These are phyloP conservation scores for Varecia variegata DNA, from an alignment of 2,797 vertebrate genomes.

Conservation along the genomic window DNA sequence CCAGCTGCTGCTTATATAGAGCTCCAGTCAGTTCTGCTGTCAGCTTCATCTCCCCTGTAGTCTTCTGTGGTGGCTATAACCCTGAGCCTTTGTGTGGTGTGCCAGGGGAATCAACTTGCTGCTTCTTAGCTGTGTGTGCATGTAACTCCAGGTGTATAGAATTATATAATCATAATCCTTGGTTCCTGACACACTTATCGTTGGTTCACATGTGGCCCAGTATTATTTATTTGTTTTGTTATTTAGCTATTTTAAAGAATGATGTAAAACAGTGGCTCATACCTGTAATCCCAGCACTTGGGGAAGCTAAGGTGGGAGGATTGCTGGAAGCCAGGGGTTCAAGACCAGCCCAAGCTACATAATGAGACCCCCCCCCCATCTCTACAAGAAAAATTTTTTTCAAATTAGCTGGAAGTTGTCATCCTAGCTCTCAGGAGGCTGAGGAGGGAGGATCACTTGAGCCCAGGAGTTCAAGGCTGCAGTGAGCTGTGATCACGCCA, in stretches of 20 bases:
- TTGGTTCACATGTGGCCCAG: background rate
- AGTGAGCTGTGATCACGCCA: no score
- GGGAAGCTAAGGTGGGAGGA: background rate
- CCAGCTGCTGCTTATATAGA: background rate
- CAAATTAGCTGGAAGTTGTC: no score
- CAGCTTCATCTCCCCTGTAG: background rate
- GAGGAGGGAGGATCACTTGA: no score
- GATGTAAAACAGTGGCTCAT: background rate
- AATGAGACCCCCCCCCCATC: no score
- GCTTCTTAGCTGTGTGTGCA: background rate
- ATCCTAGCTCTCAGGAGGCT: no score
- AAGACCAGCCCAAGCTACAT: no score
- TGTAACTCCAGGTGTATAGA: slow-evolving; percentile 1
- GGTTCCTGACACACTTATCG: background rate
- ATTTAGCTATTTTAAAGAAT: background rate
- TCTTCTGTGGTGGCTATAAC: background rate
- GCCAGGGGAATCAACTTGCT: background rate
- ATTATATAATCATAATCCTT: background rate
- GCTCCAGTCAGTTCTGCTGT: background rate
- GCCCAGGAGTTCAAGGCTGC: no score
- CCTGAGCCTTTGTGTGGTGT: background rate
- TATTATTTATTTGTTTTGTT: background rate
- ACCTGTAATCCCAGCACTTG: background rate
- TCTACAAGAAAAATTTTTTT: no score
- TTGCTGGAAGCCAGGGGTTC: background rate